These are phyloP conservation scores for Morelia viridis DNA, from an alignment of 2,797 vertebrate species.

Conservation along the genomic window DNA sequence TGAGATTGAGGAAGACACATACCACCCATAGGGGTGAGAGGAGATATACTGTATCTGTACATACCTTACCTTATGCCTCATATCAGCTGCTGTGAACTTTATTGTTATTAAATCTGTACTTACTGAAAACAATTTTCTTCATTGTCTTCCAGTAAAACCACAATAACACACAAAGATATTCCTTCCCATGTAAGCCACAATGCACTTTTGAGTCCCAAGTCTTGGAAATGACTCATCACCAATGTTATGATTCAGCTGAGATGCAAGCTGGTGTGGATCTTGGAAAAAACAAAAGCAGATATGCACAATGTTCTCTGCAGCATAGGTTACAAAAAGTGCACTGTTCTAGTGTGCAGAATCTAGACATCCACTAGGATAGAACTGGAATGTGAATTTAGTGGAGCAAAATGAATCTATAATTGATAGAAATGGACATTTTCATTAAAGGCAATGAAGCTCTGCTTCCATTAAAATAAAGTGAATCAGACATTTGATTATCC, in stretches of 20 bases:
- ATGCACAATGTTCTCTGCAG: not conserved
- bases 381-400: not conserved
- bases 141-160: not conserved
- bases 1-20: no score
- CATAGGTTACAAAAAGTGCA: not conserved
- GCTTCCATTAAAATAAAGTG: constrained; percentile 11
- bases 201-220: not conserved
- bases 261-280: not conserved
- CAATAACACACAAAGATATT: not conserved
- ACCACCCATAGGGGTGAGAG: no score
- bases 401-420: not conserved
- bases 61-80: not conserved
- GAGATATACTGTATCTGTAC: no score
- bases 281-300: not conserved
- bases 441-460: not conserved
- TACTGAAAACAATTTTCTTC: not conserved
- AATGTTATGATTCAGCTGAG: not conserved
- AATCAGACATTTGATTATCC: constrained; percentile 15
- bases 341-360: not conserved
- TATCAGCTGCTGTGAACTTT: not conserved
- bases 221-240: not conserved
- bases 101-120: not conserved
- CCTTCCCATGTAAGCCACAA: not conserved
- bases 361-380: not conserved
- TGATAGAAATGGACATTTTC: not conserved